These are phyloP conservation scores for Poeciliopsis prolifica DNA, from an alignment of 2,113 vertebrate species.

Conservation along the genomic window DNA sequence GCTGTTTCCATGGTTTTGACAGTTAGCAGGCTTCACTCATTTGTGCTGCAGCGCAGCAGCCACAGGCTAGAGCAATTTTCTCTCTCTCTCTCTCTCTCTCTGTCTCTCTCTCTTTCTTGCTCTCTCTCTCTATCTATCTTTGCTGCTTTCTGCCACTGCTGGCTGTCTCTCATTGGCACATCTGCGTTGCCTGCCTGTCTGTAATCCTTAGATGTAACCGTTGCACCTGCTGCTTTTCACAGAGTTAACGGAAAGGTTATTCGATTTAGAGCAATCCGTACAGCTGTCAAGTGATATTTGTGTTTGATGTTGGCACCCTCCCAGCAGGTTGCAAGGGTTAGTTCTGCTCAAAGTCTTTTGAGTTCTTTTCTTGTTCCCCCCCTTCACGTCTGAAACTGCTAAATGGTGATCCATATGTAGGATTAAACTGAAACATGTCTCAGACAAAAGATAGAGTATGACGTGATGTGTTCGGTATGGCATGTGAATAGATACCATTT, in stretches of 20 bases:
- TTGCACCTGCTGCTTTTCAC: slow-evolving; percentile 72
- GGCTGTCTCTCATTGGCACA: slow-evolving; percentile 59
- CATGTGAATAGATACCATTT: slow-evolving; percentile 43
- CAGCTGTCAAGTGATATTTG: slow-evolving; percentile 60
- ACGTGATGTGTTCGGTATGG: slow-evolving; percentile 18
- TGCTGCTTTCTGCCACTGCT: slow-evolving; percentile 23
- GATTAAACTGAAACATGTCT: slow-evolving; percentile 16
- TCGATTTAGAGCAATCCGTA: slow-evolving; percentile 63
- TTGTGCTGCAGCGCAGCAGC: slow-evolving; percentile 29
- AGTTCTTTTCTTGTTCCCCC: neutral
- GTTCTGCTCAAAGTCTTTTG: neutral
- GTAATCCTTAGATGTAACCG: slow-evolving; percentile 65
- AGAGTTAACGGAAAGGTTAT: slow-evolving; percentile 72
- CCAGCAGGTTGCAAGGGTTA: slow-evolving; percentile 13
- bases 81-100: slow-evolving; percentile 17
- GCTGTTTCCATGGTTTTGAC: slow-evolving; percentile 78
- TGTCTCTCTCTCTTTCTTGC: slow-evolving; percentile 10
- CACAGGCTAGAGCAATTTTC: slow-evolving; percentile 25
- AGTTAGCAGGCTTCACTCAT: slow-evolving; percentile 64
- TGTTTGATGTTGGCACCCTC: slow-evolving; percentile 22
- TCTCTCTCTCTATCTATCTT: slow-evolving; percentile 14
- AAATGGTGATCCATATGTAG: slow-evolving; percentile 5
- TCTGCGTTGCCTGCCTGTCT: slow-evolving; percentile 64
- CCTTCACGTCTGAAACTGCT: neutral
- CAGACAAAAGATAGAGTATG: slow-evolving; percentile 15